Conservation (phyloP, 2,888 invertebrate species). For the Fragum whitleyi region DNA sequence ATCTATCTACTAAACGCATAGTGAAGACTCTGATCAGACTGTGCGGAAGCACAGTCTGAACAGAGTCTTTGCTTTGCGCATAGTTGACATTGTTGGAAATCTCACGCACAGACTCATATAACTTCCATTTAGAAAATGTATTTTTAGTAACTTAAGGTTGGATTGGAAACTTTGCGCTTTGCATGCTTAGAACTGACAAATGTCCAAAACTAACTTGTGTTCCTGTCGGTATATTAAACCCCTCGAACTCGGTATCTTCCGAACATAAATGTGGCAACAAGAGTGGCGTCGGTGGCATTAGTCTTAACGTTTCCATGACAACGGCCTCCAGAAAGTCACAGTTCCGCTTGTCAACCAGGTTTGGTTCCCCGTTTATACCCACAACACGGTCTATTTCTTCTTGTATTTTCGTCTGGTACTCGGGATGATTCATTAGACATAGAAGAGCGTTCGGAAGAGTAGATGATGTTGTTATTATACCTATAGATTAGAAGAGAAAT, state of each 20-base stretch:
- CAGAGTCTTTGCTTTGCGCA: too few relatives aligned
- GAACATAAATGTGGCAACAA: conserved; percentile 6
- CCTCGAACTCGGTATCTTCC: neutral
- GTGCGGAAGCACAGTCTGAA: too few relatives aligned
- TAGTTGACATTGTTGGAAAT: too few relatives aligned
- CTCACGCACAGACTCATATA: too few relatives aligned
- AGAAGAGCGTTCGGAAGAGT: neutral
- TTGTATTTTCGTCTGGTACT: conserved; percentile 10
- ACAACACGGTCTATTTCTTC: neutral
- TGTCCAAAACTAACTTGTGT: conserved; percentile 1
- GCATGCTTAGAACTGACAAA: too few relatives aligned
- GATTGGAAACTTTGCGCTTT: too few relatives aligned
- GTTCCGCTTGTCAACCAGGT: neutral
- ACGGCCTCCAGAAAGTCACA: conserved; percentile 11
- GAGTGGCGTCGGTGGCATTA: neutral
- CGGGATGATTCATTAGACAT: neutral
- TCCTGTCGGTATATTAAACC: neutral
- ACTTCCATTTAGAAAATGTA: too few relatives aligned
- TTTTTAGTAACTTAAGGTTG: too few relatives aligned
- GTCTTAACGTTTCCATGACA: conserved; percentile 14
- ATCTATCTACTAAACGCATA: too few relatives aligned
- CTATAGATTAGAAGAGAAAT: neutral
- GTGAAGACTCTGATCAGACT: too few relatives aligned
- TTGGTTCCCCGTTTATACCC: conserved; percentile 4
- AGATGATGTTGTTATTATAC: neutral